These are phyloP conservation scores for Rhabdomys dilectus DNA, from an alignment of 2,113 vertebrate species.

Conservation along the genomic window DNA sequence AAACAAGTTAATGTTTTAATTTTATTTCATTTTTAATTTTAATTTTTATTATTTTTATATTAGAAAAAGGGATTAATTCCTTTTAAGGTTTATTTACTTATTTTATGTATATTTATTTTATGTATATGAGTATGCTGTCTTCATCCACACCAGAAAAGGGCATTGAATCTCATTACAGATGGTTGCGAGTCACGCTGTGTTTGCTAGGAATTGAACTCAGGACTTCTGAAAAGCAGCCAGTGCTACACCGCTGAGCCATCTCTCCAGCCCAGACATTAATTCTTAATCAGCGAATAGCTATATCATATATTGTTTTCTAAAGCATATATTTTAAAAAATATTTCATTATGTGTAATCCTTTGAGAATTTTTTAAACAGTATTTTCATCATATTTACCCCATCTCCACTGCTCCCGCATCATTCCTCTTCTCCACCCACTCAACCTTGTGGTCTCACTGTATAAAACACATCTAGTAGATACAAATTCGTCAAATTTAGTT, in stretches of 20 bases:
- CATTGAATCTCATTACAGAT: too few relatives aligned
- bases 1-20: not conserved
- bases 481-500: not conserved
- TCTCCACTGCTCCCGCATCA: too few relatives aligned
- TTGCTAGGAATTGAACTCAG: too few relatives aligned
- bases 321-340: not conserved
- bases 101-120: too few relatives aligned
- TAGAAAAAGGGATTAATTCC: not conserved
- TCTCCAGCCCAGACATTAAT: not conserved
- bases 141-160: too few relatives aligned
- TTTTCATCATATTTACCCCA: not conserved
- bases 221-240: too few relatives aligned
- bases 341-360: not conserved
- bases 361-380: not conserved
- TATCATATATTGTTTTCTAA: slow-evolving; percentile 35
- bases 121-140: too few relatives aligned
- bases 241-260: too few relatives aligned
- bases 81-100: too few relatives aligned
- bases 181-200: too few relatives aligned
- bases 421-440: not conserved
- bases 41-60: not conserved
- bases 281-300: not conserved
- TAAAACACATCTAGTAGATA: too few relatives aligned
- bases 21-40: not conserved
- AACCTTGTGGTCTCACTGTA: not conserved